Evolutionary conservation across 2,888 invertebrate species (phyloP).

Genomic region (Zhuqinia jingwanae): DNA sequence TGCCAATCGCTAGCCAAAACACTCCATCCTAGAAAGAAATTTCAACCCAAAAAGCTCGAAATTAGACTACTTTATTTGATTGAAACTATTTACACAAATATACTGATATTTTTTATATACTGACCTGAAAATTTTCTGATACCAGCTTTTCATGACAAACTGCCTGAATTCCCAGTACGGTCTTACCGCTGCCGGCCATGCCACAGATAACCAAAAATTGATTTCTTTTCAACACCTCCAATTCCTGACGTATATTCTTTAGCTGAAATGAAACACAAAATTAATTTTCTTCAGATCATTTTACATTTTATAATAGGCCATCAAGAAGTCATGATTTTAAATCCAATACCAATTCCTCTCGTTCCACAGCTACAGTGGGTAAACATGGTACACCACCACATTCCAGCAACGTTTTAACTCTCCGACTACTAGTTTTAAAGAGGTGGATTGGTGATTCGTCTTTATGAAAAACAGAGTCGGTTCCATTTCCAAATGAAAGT

Average conservation of each 20-base stretch:
- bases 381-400: constrained; percentile 77
- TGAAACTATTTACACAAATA: constrained; percentile 23
- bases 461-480: not conserved
- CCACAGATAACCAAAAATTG: constrained; percentile 86
- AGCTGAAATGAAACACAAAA: constrained; percentile 65
- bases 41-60: too few relatives aligned
- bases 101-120: too few relatives aligned
- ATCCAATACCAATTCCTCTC: constrained; percentile 67
- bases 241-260: constrained; percentile 81
- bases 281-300: not conserved
- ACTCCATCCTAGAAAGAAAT: constrained; percentile 82
- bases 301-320: not conserved
- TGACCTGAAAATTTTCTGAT: constrained; percentile 50
- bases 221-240: constrained; percentile 83
- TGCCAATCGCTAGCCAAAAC: constrained; percentile 82
- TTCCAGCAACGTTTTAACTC: constrained; percentile 68
- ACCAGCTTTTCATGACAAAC: constrained; percentile 58
- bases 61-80: too few relatives aligned
- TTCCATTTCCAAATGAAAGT: not conserved
- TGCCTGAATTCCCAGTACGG: constrained; percentile 84
- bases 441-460: not conserved
- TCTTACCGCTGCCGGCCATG: constrained; percentile 90
- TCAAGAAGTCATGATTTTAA: not conserved
- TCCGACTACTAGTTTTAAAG: not conserved
- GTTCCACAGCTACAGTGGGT: constrained; percentile 72